A percentile compares a stretch with the other conserved stretches of the same genome.
Evolutionary conservation across 2,797 vertebrate genomes (phyloP).

Genomic region (Sebastes minor): DNA sequence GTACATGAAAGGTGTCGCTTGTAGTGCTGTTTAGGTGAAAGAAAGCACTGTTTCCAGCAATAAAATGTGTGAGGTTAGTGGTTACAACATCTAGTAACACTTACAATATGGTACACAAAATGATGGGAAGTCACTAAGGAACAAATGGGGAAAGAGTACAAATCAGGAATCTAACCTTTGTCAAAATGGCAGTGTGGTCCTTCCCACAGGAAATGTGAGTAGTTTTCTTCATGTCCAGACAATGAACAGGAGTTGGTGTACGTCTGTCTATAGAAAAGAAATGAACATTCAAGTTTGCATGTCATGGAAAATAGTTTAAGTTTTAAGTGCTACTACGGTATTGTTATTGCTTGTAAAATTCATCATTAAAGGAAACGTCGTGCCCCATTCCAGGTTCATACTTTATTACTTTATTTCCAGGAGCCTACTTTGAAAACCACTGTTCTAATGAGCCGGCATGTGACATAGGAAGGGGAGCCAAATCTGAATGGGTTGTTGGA

Average conservation of each 20-base stretch:
- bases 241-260: conserved; percentile 69
- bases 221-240: conserved; percentile 76
- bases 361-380: not conserved
- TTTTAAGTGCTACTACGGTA: not conserved
- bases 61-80: not conserved
- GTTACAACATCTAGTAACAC: not conserved
- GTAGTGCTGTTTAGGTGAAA: not conserved
- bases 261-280: conserved; percentile 68
- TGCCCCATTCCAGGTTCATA: no score
- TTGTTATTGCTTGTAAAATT: not conserved
- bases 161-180: conserved; percentile 77
- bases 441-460: no score
- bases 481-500: no score
- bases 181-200: conserved; percentile 85
- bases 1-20: no score
- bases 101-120: not conserved
- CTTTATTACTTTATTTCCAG: no score
- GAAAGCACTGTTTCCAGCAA: not conserved
- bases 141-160: not conserved
- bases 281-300: not conserved
- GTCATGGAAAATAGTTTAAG: not conserved
- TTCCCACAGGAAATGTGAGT: conserved; percentile 84
- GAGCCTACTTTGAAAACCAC: no score
- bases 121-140: conserved; percentile 43
- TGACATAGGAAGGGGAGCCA: no score